phyloP scores from a whole-genome alignment of 2,797 vertebrate genomes.

The Emys orbicularis region DNA sequence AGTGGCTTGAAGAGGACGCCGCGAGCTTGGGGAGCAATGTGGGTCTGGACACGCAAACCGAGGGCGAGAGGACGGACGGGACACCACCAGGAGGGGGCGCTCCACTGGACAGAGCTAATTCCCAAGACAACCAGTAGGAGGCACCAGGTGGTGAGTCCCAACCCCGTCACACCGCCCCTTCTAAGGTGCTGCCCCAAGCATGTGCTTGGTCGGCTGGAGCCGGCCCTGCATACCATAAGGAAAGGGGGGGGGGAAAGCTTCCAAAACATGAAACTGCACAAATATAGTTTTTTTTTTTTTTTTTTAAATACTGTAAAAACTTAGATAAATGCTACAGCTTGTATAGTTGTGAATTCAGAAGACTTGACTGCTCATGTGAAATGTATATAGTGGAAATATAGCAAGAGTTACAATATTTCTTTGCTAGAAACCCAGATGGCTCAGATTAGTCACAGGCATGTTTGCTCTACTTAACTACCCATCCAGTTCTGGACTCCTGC shows the following conservation, averaged over 20 bases:
- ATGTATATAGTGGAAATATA: neutral
- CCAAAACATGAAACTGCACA: slow-evolving; percentile 36
- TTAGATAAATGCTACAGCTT: slow-evolving; percentile 25
- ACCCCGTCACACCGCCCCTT: too few relatives aligned
- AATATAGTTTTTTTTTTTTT: slow-evolving; percentile 55
- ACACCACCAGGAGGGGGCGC: too few relatives aligned
- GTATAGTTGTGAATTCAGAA: neutral
- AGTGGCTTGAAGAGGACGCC: too few relatives aligned
- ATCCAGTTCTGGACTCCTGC: neutral
- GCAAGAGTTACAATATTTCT: slow-evolving; percentile 15
- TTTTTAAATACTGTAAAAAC: slow-evolving; percentile 1
- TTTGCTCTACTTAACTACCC: neutral
- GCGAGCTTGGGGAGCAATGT: too few relatives aligned
- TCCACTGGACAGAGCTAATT: too few relatives aligned
- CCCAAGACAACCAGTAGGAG: too few relatives aligned
- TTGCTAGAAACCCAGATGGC: neutral
- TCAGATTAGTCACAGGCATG: neutral
- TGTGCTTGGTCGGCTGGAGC: too few relatives aligned
- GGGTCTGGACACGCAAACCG: too few relatives aligned
- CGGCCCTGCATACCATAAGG: neutral
- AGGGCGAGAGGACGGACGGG: too few relatives aligned
- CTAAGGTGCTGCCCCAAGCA: too few relatives aligned
- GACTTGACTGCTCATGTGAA: neutral
- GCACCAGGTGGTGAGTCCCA: too few relatives aligned
- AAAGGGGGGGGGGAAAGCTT: neutral